A percentile compares a stretch with the other conserved stretches of the same genome.
These are phyloP conservation scores for Pheosia tremula DNA, from an alignment of 2,888 invertebrate species.

Conservation along the genomic window DNA sequence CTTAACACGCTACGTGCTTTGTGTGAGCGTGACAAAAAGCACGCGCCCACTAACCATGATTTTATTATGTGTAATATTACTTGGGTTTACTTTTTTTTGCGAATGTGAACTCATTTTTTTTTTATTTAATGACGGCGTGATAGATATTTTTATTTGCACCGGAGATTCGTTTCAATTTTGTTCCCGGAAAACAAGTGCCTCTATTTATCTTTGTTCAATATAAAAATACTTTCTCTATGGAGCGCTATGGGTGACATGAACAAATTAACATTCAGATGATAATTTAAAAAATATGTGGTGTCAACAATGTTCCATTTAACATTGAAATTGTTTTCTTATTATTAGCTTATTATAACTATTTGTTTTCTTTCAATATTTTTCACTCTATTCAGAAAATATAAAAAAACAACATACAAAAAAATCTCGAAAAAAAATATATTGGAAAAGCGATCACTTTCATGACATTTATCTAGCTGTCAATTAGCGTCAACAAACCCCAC, in stretches of 20 bases:
- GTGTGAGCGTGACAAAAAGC: slow-evolving; percentile 9
- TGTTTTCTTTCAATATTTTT: no score
- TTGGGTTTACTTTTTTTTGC: background rate
- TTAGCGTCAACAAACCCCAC: background rate
- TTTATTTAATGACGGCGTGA: background rate
- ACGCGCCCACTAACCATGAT: slow-evolving; percentile 5
- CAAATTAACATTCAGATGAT: no score
- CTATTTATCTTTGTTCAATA: no score
- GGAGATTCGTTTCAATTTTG: no score
- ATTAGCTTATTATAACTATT: no score
- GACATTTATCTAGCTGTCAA: background rate
- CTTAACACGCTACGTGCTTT: slow-evolving; percentile 8
- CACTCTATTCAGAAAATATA: no score
- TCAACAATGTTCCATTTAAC: no score
- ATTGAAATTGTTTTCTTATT: no score
- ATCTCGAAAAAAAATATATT: background rate
- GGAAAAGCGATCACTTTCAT: background rate
- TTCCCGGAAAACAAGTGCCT: no score
- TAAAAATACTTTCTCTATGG: no score
- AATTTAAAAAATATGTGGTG: no score
- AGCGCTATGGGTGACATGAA: no score
- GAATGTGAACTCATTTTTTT: background rate
- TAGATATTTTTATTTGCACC: background rate
- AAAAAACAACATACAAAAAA: background rate
- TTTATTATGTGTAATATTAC: slow-evolving; percentile 3